phyloP scores from a whole-genome alignment of 2,113 vertebrate species.

The Coracopsis vasa region DNA sequence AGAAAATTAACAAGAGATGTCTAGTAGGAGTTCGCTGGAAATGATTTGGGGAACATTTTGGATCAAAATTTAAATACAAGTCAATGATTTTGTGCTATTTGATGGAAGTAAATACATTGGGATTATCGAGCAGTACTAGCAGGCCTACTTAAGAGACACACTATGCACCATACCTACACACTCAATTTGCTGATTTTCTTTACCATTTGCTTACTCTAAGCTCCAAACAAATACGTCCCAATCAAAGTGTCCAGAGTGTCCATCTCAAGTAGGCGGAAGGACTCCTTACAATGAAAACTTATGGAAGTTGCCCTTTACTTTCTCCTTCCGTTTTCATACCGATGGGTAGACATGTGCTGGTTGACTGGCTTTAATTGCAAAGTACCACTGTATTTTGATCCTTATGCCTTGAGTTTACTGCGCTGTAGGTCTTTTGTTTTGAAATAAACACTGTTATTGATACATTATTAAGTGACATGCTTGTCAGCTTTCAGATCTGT shows the following conservation, averaged over 20 bases:
- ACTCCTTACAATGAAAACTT: background rate
- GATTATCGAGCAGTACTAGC: background rate
- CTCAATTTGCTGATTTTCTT: background rate
- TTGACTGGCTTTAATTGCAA: background rate
- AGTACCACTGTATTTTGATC: background rate
- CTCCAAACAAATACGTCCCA: background rate
- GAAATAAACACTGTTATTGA: background rate
- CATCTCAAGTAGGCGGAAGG: background rate
- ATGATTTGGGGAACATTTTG: background rate
- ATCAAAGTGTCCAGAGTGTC: background rate
- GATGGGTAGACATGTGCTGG: fast-evolving
- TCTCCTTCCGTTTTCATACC: background rate
- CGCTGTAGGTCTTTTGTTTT: background rate
- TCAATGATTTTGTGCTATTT: background rate
- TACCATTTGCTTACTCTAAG: background rate
- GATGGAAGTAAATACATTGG: background rate
- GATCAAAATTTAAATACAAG: background rate
- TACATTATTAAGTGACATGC: background rate
- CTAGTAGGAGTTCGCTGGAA: background rate
- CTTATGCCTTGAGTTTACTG: background rate
- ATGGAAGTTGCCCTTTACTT: background rate
- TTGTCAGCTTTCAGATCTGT: background rate
- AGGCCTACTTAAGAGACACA: background rate
- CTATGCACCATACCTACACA: background rate
- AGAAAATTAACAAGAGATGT: background rate